Evolutionary conservation across 2,113 vertebrate genomes (phyloP).

Genomic region (Lota lota): DNA sequence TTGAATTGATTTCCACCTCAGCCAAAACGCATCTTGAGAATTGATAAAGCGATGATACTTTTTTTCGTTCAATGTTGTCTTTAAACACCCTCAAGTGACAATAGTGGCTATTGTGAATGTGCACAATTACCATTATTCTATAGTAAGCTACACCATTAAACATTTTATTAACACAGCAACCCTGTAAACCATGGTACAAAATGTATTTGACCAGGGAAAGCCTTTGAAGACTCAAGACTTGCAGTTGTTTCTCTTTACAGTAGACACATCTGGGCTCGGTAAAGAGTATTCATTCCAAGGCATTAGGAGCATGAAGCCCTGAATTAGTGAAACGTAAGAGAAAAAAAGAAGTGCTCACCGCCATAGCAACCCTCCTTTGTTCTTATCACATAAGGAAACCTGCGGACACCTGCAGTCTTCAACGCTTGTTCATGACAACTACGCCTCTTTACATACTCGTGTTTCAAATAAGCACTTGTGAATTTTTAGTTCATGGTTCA

Average conservation of each 20-base stretch:
- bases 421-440: neutral
- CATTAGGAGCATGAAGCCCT: neutral
- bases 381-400: too few relatives aligned
- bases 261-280: neutral
- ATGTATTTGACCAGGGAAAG: neutral
- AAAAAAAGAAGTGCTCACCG: neutral
- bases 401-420: neutral
- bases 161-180: neutral
- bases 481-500: neutral
- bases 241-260: neutral
- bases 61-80: neutral
- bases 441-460: neutral
- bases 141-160: neutral
- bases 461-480: neutral
- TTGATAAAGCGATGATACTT: too few relatives aligned
- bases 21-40: neutral
- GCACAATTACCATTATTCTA: too few relatives aligned
- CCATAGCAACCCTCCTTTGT: neutral
- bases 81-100: neutral
- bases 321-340: neutral
- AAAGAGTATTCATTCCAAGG: neutral
- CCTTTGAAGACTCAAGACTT: neutral
- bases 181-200: neutral
- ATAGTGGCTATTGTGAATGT: too few relatives aligned
- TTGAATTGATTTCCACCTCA: neutral